These are phyloP conservation scores for Megalonaias nervosa DNA, from an alignment of 1,140 invertebrate genomes.

Conservation along the genomic window DNA sequence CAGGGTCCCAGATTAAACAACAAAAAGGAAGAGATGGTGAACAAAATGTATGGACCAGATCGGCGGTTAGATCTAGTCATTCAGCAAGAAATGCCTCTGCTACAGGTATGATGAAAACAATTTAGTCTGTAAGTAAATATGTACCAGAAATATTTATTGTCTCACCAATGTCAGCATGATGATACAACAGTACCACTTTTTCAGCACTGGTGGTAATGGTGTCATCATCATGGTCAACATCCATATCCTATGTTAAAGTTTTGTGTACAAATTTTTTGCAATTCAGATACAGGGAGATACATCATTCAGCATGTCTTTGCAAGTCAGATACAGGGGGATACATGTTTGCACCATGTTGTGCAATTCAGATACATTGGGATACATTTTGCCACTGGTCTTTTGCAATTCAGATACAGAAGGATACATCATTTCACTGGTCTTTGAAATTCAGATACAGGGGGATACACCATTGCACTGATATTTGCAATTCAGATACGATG, in stretches of 20 bases:
- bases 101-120: conserved; percentile 63
- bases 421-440: too few relatives aligned
- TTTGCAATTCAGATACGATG: too few relatives aligned
- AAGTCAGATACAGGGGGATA: too few relatives aligned
- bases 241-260: background rate
- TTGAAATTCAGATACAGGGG: too few relatives aligned
- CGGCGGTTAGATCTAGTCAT: conserved; percentile 71
- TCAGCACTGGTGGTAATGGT: background rate
- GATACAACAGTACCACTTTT: background rate
- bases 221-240: background rate
- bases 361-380: too few relatives aligned
- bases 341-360: too few relatives aligned
- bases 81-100: conserved; percentile 69
- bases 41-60: conserved; percentile 71
- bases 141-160: background rate
- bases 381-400: too few relatives aligned
- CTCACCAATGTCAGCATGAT: background rate
- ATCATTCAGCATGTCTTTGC: too few relatives aligned
- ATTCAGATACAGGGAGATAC: background rate
- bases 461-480: too few relatives aligned
- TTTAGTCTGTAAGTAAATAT: background rate
- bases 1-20: conserved; percentile 71
- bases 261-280: background rate
- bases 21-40: conserved; percentile 68
- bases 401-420: too few relatives aligned